Base-by-base conservation (phyloP, 2,888 invertebrate genomes). In the Ormyrus pomaceus region DNA sequence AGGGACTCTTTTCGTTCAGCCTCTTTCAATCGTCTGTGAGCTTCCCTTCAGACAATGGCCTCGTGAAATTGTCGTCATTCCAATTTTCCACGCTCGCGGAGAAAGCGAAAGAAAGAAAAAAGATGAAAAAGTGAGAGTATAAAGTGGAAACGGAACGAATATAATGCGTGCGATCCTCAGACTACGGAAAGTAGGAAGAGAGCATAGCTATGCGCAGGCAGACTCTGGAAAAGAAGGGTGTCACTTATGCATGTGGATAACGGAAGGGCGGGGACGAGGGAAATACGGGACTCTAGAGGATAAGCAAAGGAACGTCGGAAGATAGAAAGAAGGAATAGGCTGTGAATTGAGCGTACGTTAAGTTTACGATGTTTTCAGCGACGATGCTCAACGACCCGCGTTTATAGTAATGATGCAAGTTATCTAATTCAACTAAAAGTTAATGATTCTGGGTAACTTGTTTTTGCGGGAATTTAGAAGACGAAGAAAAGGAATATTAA, bases 21-120 rank as follows among this genome's bases (percentile, higher is more conserved):
- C 61, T 48, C 65, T n/a, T 75, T 64, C 50, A 80, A 80, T 80
- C 65, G 76, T 73, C 61, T 59, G 70, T 55, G 55, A 66, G 72
- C 66, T 72, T 72, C 48, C 55, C 66, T 62, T 53, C 46, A 34
- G 73, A 53, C 46, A 70, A 56, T 65, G 70, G 34, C 50, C 64
- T 71, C 64, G 48, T 68, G 70, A 74, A 79, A 74, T 74, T 64
- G 64, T 74, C 79, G 70, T 79, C 74, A 51, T 74, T 70, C n/a
- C 74, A 8, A 10, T 13, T 50, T n/a, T 50, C n/a, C 55, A 56
- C 53, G 13, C 51, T 64, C 58, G 62, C 70, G 70, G 13, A 45
- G 65, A 19, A 19, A 48, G 8, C n/a, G 59, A 58, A 74, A 73
- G 76, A 76, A 64, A n/a, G 10, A 55, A 61, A 62, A 55, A 61